These are phyloP conservation scores for Paratrypauchen microcephalus DNA, from an alignment of 2,797 vertebrate genomes.

Conservation along the genomic window DNA sequence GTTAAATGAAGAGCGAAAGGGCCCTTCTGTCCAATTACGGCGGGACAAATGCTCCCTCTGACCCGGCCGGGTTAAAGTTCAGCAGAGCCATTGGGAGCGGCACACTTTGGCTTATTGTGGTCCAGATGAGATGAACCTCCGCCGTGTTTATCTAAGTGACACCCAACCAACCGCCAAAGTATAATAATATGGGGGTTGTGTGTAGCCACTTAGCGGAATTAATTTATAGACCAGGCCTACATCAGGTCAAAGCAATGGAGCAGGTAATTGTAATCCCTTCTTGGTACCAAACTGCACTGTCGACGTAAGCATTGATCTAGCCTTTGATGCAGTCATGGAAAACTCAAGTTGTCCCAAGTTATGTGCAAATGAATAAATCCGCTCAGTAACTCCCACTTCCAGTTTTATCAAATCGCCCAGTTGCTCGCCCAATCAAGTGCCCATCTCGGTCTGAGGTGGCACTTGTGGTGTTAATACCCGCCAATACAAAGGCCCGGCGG, in stretches of 20 bases:
- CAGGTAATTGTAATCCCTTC: constrained; percentile 11
- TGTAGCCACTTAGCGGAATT: constrained; percentile 76
- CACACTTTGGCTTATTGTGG: constrained; percentile 84
- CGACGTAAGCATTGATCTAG: background rate
- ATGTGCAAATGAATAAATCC: constrained; percentile 43
- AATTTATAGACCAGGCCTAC: constrained; percentile 69
- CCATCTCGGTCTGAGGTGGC: constrained; percentile 56
- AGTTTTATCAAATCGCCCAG: constrained; percentile 34
- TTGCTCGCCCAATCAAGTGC: constrained; percentile 52
- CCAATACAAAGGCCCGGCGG: constrained; percentile 69
- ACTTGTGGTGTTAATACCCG: constrained; percentile 76
- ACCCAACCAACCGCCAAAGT: constrained; percentile 69
- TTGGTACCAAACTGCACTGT: background rate
- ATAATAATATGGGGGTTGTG: constrained; percentile 75
- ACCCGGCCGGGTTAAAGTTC: constrained; percentile 79
- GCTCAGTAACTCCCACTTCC: constrained; percentile 10
- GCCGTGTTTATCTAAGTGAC: constrained; percentile 82
- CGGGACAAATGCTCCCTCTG: constrained; percentile 80
- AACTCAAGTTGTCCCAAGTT: constrained; percentile 44
- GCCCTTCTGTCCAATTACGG: constrained; percentile 87
- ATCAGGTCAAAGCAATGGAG: constrained; percentile 15
- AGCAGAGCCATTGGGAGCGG: constrained; percentile 73
- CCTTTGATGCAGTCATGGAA: constrained; percentile 30
- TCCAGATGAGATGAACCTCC: constrained; percentile 82
- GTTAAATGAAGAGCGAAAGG: constrained; percentile 85